Evolutionary conservation across 2,797 vertebrate species (phyloP).

Genomic region (Sebastes ruberrimus): DNA sequence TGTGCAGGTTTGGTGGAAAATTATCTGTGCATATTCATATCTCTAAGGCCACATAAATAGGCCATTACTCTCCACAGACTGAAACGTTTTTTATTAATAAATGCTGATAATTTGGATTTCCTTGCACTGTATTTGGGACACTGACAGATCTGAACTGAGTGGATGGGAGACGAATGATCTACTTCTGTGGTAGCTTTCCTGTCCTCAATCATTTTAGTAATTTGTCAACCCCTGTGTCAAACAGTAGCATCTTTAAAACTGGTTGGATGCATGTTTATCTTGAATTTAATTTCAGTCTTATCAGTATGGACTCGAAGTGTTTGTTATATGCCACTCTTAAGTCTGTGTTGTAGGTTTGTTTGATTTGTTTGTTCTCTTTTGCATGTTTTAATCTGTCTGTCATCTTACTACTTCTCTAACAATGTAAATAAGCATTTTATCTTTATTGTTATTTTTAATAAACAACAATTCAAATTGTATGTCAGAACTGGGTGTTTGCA

Average conservation of each 20-base stretch:
- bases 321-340: background rate
- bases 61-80: constrained; percentile 1
- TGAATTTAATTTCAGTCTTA: constrained; percentile 1
- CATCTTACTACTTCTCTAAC: background rate
- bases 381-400: background rate
- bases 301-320: background rate
- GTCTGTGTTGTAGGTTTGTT: background rate
- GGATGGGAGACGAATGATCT: background rate
- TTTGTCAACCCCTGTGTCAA: background rate
- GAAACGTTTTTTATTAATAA: background rate
- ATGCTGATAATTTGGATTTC: background rate
- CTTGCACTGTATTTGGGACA: constrained; percentile 12
- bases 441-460: no score
- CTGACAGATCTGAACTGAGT: background rate
- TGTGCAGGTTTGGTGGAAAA: background rate
- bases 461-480: background rate
- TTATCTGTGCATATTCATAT: background rate
- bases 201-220: background rate
- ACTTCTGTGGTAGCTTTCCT: background rate
- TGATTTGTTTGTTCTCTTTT: background rate
- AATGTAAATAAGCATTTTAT: background rate
- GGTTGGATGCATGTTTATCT: background rate
- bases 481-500: background rate
- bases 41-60: background rate
- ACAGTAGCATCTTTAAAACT: background rate